Conservation (phyloP, 1,140 invertebrate genomes). For the Caenorhabditis inopinata region DNA sequence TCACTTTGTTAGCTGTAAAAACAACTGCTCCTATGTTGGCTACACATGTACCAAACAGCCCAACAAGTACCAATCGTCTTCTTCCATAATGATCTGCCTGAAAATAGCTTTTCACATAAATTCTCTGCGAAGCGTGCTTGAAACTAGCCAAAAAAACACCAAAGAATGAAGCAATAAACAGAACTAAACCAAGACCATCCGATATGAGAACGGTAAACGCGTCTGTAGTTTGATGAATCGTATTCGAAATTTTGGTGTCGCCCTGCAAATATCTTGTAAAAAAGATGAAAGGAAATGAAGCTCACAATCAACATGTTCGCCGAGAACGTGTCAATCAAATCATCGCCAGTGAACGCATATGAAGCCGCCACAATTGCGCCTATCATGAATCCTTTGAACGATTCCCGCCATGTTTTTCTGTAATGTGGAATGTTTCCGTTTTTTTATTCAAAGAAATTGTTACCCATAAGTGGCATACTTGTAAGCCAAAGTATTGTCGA, state of each 20-base stretch:
- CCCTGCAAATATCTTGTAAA: neutral
- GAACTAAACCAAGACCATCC: constrained; percentile 46
- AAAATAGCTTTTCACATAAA: neutral
- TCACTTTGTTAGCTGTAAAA: neutral
- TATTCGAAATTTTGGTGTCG: neutral
- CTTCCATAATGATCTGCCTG: constrained; percentile 49
- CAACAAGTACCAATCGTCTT: constrained; percentile 39
- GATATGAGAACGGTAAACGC: constrained; percentile 35
- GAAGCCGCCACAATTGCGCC: constrained; percentile 43
- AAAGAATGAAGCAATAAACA: constrained; percentile 42
- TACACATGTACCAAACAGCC: constrained; percentile 44
- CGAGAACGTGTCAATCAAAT: constrained; percentile 50
- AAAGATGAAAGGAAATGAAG: neutral
- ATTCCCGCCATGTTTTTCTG: constrained; percentile 54
- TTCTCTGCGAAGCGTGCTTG: neutral
- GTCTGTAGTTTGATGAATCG: neutral
- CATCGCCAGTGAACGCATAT: constrained; percentile 52
- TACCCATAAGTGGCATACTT: constrained; percentile 3
- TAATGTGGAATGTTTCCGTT: neutral
- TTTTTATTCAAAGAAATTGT: neutral
- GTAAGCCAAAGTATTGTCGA: neutral
- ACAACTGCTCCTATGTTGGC: constrained; percentile 36
- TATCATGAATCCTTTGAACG: constrained; percentile 50
- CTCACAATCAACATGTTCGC: constrained; percentile 43
- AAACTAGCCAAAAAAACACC: constrained; percentile 43